Base-by-base conservation (phyloP, 2,888 invertebrate genomes). In the Melanophora roralis region DNA sequence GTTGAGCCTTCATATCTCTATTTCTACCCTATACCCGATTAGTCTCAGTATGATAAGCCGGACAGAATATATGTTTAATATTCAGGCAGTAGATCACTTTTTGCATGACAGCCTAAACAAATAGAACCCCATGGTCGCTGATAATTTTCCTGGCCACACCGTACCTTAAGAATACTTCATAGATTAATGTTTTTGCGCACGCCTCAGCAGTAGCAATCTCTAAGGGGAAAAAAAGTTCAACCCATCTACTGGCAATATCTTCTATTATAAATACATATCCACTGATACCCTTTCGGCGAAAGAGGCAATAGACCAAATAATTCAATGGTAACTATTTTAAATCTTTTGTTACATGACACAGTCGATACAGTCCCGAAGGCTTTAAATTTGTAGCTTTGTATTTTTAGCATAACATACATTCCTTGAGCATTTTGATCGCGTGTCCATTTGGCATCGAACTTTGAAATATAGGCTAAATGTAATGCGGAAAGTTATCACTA, bases 41-140 rank as follows among this genome's bases (percentile, higher is more conserved):
- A 0, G 85, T 84, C 32, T 85, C 83, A 0, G 87, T 88, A 45
- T 89, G 87, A 77, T 88, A 87, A 0, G 86, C 55, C 1, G 88
- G 86, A 2, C 83, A 83, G 27, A 77, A 77, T 12, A n/a, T 19
- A 19, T 81, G 76, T 21, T 72, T 16, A 7, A 81, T 69, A 11
- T 14, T 32, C 11, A 68, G 21, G 47, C 51, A 36, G 43, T 73
- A 68, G 0, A 62, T 60, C 0, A 86, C 43, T 40, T 87, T 80
- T 60, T 88, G 89, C 86, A 88, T 87, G 0, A 87, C 76, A 0
- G 78, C 82, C 4, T 84, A 83, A 0, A 88, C 82, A 55, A 88
- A 87, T 34, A 88, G 88, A 0, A 83, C 73, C 0, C 88, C 88
- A 19, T 89, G 89, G 43, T 89, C 88, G n/a, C 83, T 85, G 2